phyloP scores from a whole-genome alignment of 2,113 vertebrate species.

The Himantopus leucocephalus region DNA sequence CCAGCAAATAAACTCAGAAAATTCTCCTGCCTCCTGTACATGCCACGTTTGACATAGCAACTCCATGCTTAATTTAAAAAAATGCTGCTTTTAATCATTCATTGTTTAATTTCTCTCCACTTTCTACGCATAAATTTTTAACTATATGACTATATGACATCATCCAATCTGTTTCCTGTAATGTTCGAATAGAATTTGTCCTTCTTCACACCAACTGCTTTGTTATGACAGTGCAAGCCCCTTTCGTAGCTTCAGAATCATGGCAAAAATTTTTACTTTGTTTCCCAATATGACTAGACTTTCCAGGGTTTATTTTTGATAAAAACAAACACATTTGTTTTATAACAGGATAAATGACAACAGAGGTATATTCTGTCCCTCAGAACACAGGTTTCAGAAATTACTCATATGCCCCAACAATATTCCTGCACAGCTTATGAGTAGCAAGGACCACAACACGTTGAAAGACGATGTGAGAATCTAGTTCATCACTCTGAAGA shows the following conservation, averaged over 20 bases:
- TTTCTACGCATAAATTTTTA: background rate
- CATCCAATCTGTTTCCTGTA: background rate
- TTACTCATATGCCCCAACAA: slow-evolving; percentile 28
- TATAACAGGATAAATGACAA: background rate
- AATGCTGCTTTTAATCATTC: background rate
- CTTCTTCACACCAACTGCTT: background rate
- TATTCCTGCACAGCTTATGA: background rate
- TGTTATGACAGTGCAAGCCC: background rate
- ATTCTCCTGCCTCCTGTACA: background rate
- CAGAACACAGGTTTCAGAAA: background rate
- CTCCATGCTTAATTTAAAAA: background rate
- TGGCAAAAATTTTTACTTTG: background rate
- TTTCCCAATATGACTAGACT: background rate
- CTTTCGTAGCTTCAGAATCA: background rate
- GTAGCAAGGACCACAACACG: slow-evolving; percentile 41
- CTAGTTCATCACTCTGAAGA: background rate
- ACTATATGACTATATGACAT: background rate
- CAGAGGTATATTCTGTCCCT: background rate
- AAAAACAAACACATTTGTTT: background rate
- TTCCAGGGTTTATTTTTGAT: background rate
- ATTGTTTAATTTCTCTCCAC: background rate
- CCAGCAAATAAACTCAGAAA: background rate
- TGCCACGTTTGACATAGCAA: background rate
- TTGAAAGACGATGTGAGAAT: slow-evolving; percentile 34
- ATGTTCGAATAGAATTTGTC: background rate